Conservation (phyloP, 2,888 invertebrate genomes). For the Acleris emargana region DNA sequence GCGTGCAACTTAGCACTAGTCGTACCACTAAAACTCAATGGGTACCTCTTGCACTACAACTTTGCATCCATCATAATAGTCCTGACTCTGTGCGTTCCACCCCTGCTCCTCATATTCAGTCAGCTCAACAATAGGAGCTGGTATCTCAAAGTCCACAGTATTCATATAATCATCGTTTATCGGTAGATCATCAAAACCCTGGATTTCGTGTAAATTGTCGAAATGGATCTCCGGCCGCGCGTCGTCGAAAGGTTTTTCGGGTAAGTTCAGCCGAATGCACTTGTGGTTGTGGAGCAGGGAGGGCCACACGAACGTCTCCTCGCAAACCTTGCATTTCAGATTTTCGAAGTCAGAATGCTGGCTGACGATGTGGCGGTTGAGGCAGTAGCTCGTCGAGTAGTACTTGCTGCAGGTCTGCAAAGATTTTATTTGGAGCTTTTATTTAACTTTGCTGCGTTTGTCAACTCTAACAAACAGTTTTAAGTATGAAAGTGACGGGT, state of each 20-base stretch:
- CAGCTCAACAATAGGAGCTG: conserved; percentile 64
- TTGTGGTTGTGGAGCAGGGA: conserved; percentile 60
- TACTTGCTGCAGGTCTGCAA: conserved; percentile 65
- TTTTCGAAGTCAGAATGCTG: conserved; percentile 53
- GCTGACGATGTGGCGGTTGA: conserved; percentile 61
- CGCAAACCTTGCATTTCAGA: conserved; percentile 61
- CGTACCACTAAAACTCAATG: conserved; percentile 61
- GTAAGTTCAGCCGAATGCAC: conserved; percentile 58
- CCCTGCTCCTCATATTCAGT: conserved; percentile 52
- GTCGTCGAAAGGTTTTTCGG: conserved; percentile 65
- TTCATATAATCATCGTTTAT: conserved; percentile 58
- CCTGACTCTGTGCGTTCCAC: conserved; percentile 33
- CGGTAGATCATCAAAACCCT: conserved; percentile 56
- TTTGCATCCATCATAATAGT: conserved; percentile 57
- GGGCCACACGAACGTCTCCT: conserved; percentile 69
- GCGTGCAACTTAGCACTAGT: neutral
- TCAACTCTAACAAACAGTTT: too few species aligned
- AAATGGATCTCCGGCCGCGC: conserved; percentile 65
- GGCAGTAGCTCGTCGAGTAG: conserved; percentile 57
- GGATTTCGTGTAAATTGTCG: conserved; percentile 53
- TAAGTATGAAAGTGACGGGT: too few species aligned
- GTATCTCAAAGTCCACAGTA: conserved; percentile 67
- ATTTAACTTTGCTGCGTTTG: too few species aligned
- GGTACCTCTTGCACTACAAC: conserved; percentile 72
- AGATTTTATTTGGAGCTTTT: too few species aligned